These are phyloP conservation scores for Batillaria attramentaria DNA, from an alignment of 1,140 invertebrate genomes.

Conservation along the genomic window DNA sequence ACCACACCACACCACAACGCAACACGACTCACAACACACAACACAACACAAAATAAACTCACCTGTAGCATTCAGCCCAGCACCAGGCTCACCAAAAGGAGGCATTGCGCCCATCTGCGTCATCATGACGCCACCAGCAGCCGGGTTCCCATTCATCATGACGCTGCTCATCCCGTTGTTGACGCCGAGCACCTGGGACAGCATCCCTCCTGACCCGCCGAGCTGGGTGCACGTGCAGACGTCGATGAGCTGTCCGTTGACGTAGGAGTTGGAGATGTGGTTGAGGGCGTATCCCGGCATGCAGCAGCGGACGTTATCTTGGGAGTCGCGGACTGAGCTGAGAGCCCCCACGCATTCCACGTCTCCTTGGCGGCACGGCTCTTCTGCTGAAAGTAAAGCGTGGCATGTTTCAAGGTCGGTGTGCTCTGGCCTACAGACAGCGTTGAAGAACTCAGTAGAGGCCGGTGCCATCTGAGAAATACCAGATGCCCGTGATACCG, in stretches of 20 bases:
- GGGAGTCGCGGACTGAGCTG: slow-evolving; percentile 11
- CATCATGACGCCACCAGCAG: neutral
- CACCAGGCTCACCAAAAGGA: neutral
- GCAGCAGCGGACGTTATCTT: neutral
- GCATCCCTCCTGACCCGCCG: neutral
- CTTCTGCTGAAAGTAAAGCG: too few relatives aligned
- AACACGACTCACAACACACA: too few relatives aligned
- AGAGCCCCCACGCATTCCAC: neutral
- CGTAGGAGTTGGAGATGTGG: neutral
- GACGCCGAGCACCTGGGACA: neutral
- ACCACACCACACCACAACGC: neutral
- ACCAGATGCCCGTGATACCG: too few relatives aligned
- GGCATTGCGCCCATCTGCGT: neutral
- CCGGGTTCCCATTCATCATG: neutral
- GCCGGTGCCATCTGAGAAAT: too few relatives aligned
- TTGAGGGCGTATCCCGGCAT: slow-evolving; percentile 9
- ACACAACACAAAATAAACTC: neutral
- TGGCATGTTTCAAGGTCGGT: too few relatives aligned
- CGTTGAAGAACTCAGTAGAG: too few relatives aligned
- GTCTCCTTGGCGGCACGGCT: neutral
- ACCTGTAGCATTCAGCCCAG: neutral
- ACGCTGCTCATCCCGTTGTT: neutral
- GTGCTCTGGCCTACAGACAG: too few relatives aligned
- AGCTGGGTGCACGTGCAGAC: slow-evolving; percentile 14
- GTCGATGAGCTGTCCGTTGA: neutral